Evolutionary conservation across 2,113 vertebrate genomes (phyloP).

Genomic region (Athene cunicularia): DNA sequence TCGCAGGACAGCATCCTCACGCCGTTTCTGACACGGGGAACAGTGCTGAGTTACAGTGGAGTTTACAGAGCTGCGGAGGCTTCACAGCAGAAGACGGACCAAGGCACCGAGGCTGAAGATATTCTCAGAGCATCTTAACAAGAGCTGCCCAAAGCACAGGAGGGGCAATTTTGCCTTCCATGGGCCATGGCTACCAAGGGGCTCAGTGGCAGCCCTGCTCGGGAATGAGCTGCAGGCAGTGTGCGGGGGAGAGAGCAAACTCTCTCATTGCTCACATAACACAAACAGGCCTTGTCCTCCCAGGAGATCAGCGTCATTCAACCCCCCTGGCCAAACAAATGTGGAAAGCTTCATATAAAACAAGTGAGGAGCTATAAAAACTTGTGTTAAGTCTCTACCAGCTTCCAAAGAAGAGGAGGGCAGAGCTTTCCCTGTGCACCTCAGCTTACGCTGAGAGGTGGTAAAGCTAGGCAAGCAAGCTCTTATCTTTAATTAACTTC

Average conservation of each 20-base stretch:
- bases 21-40: background rate
- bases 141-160: background rate
- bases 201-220: background rate
- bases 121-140: background rate
- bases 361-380: background rate
- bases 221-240: background rate
- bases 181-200: accelerated
- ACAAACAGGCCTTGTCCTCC: background rate
- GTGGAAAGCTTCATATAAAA: background rate
- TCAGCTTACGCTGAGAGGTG: background rate
- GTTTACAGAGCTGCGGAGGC: background rate
- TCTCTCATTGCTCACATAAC: background rate
- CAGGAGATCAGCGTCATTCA: background rate
- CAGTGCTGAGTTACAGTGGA: background rate
- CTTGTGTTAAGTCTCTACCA: background rate
- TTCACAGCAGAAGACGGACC: background rate
- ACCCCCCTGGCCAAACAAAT: background rate
- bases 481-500: background rate
- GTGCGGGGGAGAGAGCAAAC: background rate
- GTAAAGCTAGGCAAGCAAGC: background rate
- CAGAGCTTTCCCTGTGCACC: background rate
- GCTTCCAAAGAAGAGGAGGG: background rate
- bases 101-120: background rate
- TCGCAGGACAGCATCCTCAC: background rate
- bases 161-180: background rate